phyloP scores from a whole-genome alignment of 35 echinoderm and acorn worm genomes.

The Heliocidaris erythrogramma region DNA sequence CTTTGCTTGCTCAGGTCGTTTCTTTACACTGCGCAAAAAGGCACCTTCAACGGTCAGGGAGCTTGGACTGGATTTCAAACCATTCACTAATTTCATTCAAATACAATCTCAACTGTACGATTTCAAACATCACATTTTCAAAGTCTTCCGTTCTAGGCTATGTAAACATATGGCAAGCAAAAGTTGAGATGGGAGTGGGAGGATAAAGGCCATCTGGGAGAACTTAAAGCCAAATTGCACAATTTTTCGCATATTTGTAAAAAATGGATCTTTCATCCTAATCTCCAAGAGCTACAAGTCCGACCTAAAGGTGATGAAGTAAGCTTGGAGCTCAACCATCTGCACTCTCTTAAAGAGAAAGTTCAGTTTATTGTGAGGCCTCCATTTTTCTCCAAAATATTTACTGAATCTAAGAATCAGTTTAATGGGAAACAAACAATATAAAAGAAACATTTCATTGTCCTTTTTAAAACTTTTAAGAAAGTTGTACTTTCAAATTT shows the following conservation, averaged over 20 bases:
- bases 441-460: too few relatives aligned
- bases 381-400: too few relatives aligned
- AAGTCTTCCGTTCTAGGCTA: background rate
- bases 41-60: too few relatives aligned
- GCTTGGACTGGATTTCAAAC: background rate
- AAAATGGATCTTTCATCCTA: background rate
- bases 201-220: background rate
- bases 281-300: background rate
- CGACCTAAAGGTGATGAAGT: background rate
- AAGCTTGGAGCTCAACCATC: background rate
- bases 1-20: too few relatives aligned
- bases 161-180: background rate
- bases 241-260: slow-evolving; percentile 13
- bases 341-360: background rate
- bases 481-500: too few relatives aligned
- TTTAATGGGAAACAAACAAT: too few relatives aligned
- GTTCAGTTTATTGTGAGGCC: too few relatives aligned
- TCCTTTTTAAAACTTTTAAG: too few relatives aligned
- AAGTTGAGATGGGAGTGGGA: background rate
- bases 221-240: background rate
- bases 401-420: too few relatives aligned
- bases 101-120: background rate
- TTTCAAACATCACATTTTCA: background rate
- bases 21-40: too few relatives aligned
- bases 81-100: background rate